Conservation (phyloP, 2,113 vertebrate species). For the Stigmatopora argus region DNA sequence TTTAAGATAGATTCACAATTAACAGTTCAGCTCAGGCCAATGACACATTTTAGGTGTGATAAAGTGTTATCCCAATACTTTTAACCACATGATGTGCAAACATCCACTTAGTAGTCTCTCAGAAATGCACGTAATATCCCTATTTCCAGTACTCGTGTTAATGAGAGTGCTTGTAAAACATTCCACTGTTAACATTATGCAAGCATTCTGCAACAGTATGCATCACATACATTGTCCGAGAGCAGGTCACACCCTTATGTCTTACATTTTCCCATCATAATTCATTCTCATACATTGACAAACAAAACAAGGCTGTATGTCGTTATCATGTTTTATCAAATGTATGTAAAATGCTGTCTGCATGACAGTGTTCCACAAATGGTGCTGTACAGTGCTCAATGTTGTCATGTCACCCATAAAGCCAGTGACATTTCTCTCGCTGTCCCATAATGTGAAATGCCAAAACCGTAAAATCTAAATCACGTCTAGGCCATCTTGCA, state of each 20-base stretch:
- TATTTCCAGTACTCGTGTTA: neutral
- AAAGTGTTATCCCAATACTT: neutral
- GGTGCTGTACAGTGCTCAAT: neutral
- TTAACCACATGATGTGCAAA: neutral
- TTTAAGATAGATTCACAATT: neutral
- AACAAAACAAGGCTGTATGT: neutral
- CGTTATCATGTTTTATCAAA: neutral
- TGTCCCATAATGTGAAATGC: conserved; percentile 24
- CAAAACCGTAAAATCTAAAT: conserved; percentile 12
- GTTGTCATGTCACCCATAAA: neutral
- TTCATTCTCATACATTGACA: neutral
- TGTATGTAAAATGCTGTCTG: neutral
- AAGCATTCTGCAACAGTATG: too few relatives aligned
- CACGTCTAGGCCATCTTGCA: conserved; percentile 1
- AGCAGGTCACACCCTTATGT: neutral
- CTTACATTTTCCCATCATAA: neutral
- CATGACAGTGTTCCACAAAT: neutral
- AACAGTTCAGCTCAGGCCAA: neutral
- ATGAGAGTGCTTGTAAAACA: neutral
- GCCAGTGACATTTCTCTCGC: conserved; percentile 5
- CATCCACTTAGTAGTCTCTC: neutral
- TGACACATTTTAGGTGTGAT: neutral
- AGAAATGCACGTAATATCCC: neutral
- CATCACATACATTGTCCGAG: neutral
- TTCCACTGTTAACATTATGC: neutral